Base-by-base conservation (phyloP, 35 echinoderm and acorn worm species). In the Lytechinus variegatus region DNA sequence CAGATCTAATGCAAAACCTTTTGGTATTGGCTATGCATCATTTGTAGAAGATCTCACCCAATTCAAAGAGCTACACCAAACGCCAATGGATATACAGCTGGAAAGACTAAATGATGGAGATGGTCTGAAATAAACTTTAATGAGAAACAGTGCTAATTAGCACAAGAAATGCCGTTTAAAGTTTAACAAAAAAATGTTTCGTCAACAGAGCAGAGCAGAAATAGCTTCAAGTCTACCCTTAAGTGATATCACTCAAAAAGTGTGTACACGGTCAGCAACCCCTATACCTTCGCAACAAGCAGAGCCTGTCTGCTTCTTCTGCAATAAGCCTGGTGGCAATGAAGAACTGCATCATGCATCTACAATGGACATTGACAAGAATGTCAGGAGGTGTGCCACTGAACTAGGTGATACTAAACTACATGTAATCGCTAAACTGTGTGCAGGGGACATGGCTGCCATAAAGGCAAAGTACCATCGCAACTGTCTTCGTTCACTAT, bases 51-150 rank as follows among this genome's bases (percentile, higher is more conserved):
- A 94, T 28, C 19, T 96, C 9, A 9, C 52, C 44, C 7, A 44
- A 14, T 96, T 96, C 86, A 94, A 96, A 8, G 90, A 10, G 3
- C 9, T 96, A 9, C 24, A 56, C 4, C 11, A 54, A 3, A 21
- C 94, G 58, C 95, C 91, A 94, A 53, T 53, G 10, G 33, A 16
- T 14, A 9, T 94, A 3, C 8, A 94, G 27, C 28, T 94, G 10
- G 56, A 89, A 7, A 16, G 92, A 55, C 86, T 96, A 24, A 60
- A 96, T 96, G 97, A 97, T 27, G 89, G 96, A 27, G 54, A 95
- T 95, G 97, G 96, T 16, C 61, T 95, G 12, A 94, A 95, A 95
- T 94, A 55, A 9, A 92, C 97, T 16, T 33, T 97, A 33, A 56
- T 95, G 51, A 16, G 19, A 52, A 86, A 96, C 66, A 58, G 28